Evolutionary conservation across 2,888 invertebrate genomes (phyloP).

Genomic region (Harpalus rufipes): DNA sequence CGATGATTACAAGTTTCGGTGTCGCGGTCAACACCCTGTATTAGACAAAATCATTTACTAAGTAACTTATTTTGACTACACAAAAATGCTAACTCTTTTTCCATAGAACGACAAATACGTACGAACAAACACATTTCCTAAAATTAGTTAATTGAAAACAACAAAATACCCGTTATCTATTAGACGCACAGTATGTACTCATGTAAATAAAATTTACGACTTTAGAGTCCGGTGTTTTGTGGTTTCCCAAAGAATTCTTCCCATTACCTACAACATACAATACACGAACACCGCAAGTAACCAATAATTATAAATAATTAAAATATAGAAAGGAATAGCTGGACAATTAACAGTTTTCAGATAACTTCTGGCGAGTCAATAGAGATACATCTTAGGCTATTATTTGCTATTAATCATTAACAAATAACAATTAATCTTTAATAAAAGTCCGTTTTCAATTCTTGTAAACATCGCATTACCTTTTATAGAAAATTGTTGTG

Average conservation of each 20-base stretch:
- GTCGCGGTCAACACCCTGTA: no score
- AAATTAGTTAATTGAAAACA: background rate
- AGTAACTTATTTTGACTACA: no score
- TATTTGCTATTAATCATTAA: conserved; percentile 47
- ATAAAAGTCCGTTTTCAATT: conserved; percentile 26
- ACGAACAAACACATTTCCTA: background rate
- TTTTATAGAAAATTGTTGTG: conserved; percentile 11
- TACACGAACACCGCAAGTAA: conserved; percentile 46
- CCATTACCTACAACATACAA: background rate
- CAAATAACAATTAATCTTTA: conserved; percentile 36
- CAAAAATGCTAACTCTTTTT: no score
- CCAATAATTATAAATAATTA: conserved; percentile 61
- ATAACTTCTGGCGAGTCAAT: conserved; percentile 53
- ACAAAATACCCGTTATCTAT: conserved; percentile 17
- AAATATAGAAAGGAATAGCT: conserved; percentile 55
- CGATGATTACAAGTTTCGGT: no score
- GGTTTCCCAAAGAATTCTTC: conserved; percentile 25
- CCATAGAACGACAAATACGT: no score
- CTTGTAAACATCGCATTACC: conserved; percentile 8
- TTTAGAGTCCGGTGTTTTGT: conserved; percentile 5
- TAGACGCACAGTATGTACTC: background rate
- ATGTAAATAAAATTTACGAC: conserved; percentile 51
- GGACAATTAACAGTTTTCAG: conserved; percentile 62
- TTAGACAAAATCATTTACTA: no score
- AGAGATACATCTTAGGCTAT: conserved; percentile 47